Percentiles rank a stretch among this genome's conserved stretches.
Conservation (phyloP, 2,888 invertebrate genomes). For the Dioctria rufipes region DNA sequence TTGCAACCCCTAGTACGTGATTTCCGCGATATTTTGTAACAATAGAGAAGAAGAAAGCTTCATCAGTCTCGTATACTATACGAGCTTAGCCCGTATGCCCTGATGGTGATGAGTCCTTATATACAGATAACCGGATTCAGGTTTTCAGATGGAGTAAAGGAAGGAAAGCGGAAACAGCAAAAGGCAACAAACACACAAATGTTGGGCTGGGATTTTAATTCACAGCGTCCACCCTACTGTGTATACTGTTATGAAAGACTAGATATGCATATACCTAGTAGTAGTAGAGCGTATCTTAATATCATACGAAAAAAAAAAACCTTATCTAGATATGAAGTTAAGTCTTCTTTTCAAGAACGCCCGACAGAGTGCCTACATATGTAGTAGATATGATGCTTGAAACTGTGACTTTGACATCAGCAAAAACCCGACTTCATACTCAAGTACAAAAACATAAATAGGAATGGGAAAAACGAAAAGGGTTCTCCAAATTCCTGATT, state of each 20-base stretch:
- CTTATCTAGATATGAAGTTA: slow-evolving; percentile 29
- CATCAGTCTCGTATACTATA: not conserved
- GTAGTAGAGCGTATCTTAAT: not conserved
- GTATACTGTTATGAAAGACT: too few species aligned
- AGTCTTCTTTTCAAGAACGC: slow-evolving; percentile 23
- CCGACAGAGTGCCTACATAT: not conserved
- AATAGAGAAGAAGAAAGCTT: slow-evolving; percentile 32
- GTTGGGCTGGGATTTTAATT: slow-evolving; percentile 21
- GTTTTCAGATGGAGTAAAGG: not conserved
- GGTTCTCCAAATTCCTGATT: slow-evolving; percentile 37
- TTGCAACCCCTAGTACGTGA: slow-evolving; percentile 20
- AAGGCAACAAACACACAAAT: slow-evolving; percentile 10
- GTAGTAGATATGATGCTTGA: slow-evolving; percentile 27
- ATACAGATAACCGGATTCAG: too few species aligned
- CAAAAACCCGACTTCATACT: slow-evolving; percentile 27
- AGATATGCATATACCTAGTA: not conserved
- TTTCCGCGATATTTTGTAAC: slow-evolving; percentile 38
- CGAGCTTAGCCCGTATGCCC: slow-evolving; percentile 16
- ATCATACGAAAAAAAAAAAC: slow-evolving; percentile 9
- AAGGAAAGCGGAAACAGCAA: slow-evolving; percentile 22
- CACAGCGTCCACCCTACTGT: slow-evolving; percentile 4
- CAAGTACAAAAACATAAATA: not conserved
- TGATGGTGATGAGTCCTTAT: too few species aligned
- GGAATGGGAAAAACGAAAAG: slow-evolving; percentile 10
- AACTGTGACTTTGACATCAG: slow-evolving; percentile 44